Evolutionary conservation across 2,797 vertebrate species (phyloP), one percentile per base, ranked within the genome.

Genomic region (Acanthiza pusilla): DNA sequence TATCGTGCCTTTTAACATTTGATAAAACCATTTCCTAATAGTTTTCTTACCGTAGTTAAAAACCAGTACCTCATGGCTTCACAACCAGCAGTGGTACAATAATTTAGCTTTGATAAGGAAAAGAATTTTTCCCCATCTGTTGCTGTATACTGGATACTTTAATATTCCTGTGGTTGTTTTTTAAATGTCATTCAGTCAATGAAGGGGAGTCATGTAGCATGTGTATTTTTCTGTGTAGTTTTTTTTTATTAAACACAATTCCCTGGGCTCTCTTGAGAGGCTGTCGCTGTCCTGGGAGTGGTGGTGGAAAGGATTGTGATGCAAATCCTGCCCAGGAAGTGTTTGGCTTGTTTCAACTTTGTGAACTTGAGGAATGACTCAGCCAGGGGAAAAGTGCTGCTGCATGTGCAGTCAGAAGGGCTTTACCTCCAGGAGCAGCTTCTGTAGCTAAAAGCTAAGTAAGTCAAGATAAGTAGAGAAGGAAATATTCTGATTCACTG

Each of bases 311-410:
- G 18, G 47, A 20, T 9, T 62, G 38, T n/a, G 21, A 47, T 77
- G n/a, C 38, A 65, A 87, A 72, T 71, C 22, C 66, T 63, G 47
- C 61, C 51, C 2, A 3, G 60, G 23, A 80, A 88, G 11, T 4
- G 12, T 43, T 72, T 66, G 67, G 32, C 36, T 91, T 16, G 2
- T 32, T n/a, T 85, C 45, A 51, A 27, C 62, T 85, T 4, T 45
- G 51, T 58, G 70, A 91, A 86, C 71, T 91, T 53, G 71, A 78
- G 48, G 60, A 71, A 70, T 92, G 90, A 94, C 78, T 94, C 90
- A n/a, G 92, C 83, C 85, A 88, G 67, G 63, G 74, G 55, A 79
- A 71, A 75, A 86, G 51, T 45, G 65, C 1, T 13, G 30, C 68
- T 66, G 53, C 27, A 73, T 78, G 55, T 80, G 65, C 79, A 53